Percentiles rank a stretch among this genome's conserved stretches.
phyloP scores from a whole-genome alignment of 2,113 vertebrate species.

The Tringa solitaria region DNA sequence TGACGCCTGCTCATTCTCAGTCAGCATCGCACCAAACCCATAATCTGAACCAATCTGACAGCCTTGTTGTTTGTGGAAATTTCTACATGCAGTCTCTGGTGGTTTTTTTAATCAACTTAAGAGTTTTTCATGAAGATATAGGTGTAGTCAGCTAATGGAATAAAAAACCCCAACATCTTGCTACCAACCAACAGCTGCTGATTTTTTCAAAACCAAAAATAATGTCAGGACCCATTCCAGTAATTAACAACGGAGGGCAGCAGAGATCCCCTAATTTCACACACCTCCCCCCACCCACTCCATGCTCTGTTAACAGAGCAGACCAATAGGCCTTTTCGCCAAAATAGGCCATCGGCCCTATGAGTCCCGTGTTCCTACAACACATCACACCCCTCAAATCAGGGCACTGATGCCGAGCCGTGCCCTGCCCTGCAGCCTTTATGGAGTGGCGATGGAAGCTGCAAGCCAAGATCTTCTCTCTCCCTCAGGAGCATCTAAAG shows the following conservation, averaged over 20 bases:
- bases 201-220: not conserved
- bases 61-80: accelerated
- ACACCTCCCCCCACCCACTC: no score
- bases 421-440: not conserved
- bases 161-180: not conserved
- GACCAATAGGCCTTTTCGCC: not conserved
- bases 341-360: accelerated
- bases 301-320: no score
- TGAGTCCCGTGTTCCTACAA: not conserved
- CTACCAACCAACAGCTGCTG: not conserved
- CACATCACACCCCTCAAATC: accelerated
- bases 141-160: not conserved
- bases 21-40: not conserved
- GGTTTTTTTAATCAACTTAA: not conserved
- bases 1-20: not conserved
- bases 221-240: not conserved
- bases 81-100: not conserved
- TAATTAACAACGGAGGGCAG: not conserved
- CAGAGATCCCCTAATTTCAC: not conserved
- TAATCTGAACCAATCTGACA: not conserved
- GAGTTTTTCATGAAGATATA: not conserved
- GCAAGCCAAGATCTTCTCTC: not conserved
- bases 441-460: accelerated
- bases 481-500: not conserved
- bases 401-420: not conserved